These are phyloP conservation scores for Podotricha telesiphe DNA, from an alignment of 2,888 invertebrate species.

Conservation along the genomic window DNA sequence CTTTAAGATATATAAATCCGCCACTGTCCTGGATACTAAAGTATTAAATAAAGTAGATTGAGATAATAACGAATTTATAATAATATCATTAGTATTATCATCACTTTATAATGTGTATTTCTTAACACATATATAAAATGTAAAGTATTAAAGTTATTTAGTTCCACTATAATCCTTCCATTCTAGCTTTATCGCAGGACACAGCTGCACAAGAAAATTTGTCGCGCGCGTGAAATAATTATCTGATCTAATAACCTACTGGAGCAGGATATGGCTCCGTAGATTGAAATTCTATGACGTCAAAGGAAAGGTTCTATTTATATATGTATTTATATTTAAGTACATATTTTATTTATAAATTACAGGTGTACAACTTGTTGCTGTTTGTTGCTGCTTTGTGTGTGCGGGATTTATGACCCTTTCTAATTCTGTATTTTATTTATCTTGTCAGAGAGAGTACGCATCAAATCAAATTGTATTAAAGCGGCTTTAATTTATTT, in stretches of 20 bases:
- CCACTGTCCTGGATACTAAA: no score
- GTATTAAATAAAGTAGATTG: no score
- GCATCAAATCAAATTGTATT: no score
- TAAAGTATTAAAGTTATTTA: constrained; percentile 54
- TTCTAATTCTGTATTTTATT: no score
- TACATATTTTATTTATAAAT: no score
- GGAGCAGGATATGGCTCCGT: constrained; percentile 69
- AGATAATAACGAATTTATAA: no score
- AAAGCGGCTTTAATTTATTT: no score
- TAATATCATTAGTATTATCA: no score
- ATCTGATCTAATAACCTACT: constrained; percentile 69
- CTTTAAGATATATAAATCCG: no score
- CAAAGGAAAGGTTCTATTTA: constrained; percentile 46
- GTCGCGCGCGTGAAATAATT: constrained; percentile 73
- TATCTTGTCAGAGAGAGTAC: no score
- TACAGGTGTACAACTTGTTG: background rate
- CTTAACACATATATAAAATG: background rate
- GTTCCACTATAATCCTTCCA: constrained; percentile 36
- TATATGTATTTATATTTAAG: background rate
- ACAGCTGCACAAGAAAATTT: constrained; percentile 77
- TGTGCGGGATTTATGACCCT: no score
- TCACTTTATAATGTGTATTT: background rate
- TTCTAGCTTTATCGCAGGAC: constrained; percentile 67
- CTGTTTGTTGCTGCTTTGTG: no score
- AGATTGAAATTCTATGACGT: constrained; percentile 75